Conservation (phyloP, 2,113 vertebrate species). For the Chrysochloris asiatica region DNA sequence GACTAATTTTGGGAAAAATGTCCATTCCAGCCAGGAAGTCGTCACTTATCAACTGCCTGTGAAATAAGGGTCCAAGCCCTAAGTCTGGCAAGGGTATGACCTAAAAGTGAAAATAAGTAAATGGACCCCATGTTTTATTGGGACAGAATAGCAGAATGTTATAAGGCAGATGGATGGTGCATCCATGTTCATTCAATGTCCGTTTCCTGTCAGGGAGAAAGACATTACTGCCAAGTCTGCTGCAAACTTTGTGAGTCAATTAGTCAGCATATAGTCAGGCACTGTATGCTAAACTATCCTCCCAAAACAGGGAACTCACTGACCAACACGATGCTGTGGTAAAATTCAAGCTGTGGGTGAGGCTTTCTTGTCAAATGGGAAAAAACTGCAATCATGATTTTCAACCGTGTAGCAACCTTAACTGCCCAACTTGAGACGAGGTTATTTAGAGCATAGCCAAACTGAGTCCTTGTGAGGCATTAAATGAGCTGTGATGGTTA, state of each 20-base stretch:
- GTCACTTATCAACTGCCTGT: not conserved
- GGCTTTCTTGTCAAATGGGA: not conserved
- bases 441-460: not conserved
- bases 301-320: not conserved
- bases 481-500: not conserved
- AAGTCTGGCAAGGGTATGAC: not conserved
- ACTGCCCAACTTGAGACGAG: not conserved
- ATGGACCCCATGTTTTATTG: not conserved
- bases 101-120: constrained; percentile 2
- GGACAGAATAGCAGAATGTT: not conserved
- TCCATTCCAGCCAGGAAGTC: not conserved
- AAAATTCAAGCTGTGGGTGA: not conserved
- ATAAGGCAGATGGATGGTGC: not conserved
- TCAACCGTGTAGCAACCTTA: not conserved
- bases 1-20: not conserved
- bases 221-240: not conserved
- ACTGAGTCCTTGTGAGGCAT: not conserved
- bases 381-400: not conserved
- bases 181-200: not conserved
- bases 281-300: not conserved
- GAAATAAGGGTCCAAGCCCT: not conserved
- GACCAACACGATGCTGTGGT: not conserved
- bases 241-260: not conserved
- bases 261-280: not conserved
- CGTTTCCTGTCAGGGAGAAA: not conserved